These are phyloP conservation scores for Nematostella vectensis DNA, from an alignment of 92 coral and sea anemone species.

Conservation along the genomic window DNA sequence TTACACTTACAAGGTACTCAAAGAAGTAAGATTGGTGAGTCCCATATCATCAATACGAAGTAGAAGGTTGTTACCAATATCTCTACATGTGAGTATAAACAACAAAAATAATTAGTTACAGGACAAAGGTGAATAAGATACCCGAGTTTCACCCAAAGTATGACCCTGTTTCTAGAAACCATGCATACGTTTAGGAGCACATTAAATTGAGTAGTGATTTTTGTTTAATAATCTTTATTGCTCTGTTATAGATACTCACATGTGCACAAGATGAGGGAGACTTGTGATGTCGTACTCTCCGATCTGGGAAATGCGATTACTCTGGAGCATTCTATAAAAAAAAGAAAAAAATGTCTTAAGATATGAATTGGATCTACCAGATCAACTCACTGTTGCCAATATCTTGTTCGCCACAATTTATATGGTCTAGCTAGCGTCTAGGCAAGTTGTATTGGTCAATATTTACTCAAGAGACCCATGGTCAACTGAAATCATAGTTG, in stretches of 20 bases:
- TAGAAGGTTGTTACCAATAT: neutral
- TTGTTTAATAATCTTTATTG: no score
- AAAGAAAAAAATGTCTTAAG: no score
- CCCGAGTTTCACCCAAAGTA: neutral
- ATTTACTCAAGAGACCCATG: no score
- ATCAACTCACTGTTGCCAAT: no score
- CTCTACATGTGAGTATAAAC: neutral
- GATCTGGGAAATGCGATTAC: constrained; percentile 1
- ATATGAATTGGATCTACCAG: no score
- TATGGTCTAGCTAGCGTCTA: no score
- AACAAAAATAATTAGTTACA: neutral
- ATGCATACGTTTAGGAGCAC: no score
- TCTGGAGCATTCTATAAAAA: constrained; percentile 1
- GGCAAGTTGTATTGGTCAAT: no score
- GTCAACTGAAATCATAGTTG: no score
- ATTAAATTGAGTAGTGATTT: no score
- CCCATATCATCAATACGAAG: neutral
- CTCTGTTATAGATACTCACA: no score
- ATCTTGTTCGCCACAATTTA: no score
- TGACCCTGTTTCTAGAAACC: neutral
- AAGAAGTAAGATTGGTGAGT: neutral
- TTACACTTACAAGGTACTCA: neutral
- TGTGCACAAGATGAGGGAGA: neutral
- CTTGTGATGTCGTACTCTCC: neutral
- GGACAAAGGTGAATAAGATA: neutral